A percentile compares a stretch with the other conserved stretches of the same genome.
These are phyloP conservation scores for Automeris io DNA, from an alignment of 2,888 invertebrate species.

Conservation along the genomic window DNA sequence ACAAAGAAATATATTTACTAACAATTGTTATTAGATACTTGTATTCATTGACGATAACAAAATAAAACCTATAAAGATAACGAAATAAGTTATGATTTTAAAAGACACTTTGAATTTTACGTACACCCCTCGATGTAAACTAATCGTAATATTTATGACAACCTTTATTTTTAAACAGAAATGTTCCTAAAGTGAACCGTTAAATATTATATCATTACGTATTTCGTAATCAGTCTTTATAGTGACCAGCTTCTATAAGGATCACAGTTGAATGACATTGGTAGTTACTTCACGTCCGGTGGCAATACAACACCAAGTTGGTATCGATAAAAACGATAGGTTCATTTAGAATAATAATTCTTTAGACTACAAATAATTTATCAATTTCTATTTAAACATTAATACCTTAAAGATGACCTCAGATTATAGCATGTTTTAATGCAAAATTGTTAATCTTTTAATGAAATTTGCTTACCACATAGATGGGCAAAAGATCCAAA, in stretches of 20 bases:
- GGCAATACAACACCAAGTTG: conserved; percentile 4
- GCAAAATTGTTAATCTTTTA: neutral
- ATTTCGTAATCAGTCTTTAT: conserved; percentile 1
- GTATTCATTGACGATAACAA: no score
- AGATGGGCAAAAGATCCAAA: conserved; percentile 25
- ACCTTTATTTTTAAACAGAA: no score
- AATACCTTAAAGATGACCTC: neutral
- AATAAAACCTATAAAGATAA: no score
- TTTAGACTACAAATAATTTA: neutral
- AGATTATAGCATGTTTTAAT: neutral
- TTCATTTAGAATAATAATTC: neutral
- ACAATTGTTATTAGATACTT: no score
- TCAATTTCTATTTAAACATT: neutral
- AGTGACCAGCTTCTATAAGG: conserved; percentile 3
- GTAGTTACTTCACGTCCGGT: conserved; percentile 19
- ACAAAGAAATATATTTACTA: no score
- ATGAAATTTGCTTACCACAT: conserved; percentile 23
- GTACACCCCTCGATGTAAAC: no score
- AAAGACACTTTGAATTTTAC: no score
- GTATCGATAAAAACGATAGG: neutral
- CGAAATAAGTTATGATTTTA: no score
- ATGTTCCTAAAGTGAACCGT: no score
- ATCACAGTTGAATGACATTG: conserved; percentile 26
- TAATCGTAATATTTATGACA: no score
- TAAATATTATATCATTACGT: no score